phyloP scores from a whole-genome alignment of 2,888 invertebrate species.

The Dichetophora obliterata region DNA sequence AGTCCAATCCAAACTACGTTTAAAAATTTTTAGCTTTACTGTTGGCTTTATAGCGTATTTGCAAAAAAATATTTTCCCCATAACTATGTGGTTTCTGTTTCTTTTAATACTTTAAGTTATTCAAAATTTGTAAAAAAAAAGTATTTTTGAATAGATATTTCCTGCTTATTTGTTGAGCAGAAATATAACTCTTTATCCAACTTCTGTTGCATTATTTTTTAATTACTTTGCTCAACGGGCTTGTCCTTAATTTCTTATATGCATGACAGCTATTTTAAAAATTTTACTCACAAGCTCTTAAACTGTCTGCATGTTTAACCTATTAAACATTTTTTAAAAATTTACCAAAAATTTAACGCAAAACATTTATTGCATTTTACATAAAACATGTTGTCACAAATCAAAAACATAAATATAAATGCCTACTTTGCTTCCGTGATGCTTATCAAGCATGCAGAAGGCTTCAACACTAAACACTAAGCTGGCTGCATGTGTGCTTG shows the following conservation, averaged over 20 bases:
- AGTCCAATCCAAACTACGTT: no score
- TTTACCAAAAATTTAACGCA: not conserved
- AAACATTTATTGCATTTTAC: not conserved
- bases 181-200: no score
- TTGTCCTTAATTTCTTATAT: not conserved
- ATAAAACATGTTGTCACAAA: not conserved
- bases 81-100: no score
- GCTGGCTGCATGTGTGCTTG: not conserved
- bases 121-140: no score
- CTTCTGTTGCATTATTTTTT: not conserved
- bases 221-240: not conserved
- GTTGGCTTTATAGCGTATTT: no score
- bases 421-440: constrained; percentile 1
- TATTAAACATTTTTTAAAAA: constrained; percentile 5
- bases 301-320: constrained; percentile 36
- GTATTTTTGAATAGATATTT: no score
- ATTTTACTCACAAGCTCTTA: not conserved
- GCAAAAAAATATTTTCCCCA: no score
- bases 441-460: constrained; percentile 1
- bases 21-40: no score
- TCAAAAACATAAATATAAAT: not conserved
- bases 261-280: constrained; percentile 24
- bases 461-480: not conserved
- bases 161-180: no score
- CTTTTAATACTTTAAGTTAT: no score